A percentile compares a stretch with the other conserved stretches of the same genome.
Conservation (phyloP, 2,888 invertebrate species). For the Drosophila anomalipes region DNA sequence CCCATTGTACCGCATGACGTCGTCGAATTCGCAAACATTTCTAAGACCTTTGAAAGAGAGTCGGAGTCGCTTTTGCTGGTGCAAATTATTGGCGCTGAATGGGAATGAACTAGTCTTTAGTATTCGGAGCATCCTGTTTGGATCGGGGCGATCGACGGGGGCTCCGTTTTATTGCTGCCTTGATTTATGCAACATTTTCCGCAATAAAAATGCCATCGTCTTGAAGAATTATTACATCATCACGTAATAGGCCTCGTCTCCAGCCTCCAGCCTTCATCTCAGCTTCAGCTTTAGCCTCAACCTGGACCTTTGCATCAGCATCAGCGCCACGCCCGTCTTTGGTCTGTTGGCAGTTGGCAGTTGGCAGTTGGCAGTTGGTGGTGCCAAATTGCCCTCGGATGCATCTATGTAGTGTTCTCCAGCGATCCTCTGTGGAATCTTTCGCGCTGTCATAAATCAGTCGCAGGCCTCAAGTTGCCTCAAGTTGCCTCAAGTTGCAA, state of each 20-base stretch:
- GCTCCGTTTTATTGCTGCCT: slow-evolving; percentile 75
- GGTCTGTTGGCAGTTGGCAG: slow-evolving; percentile 35
- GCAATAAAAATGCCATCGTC: slow-evolving; percentile 78
- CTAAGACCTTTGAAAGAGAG: slow-evolving; percentile 32
- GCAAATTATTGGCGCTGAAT: slow-evolving; percentile 66
- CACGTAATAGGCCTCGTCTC: slow-evolving; percentile 71
- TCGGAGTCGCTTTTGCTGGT: slow-evolving; percentile 41
- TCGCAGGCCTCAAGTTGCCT: slow-evolving; percentile 64
- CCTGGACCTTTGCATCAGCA: slow-evolving; percentile 9
- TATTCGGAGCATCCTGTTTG: slow-evolving; percentile 63
- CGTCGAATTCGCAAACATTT: slow-evolving; percentile 48
- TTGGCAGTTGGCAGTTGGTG: slow-evolving; percentile 16
- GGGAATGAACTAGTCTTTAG: slow-evolving; percentile 56
- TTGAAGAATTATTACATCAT: slow-evolving; percentile 79
- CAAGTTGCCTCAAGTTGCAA: slow-evolving; percentile 46
- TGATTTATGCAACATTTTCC: slow-evolving; percentile 80
- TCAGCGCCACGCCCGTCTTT: slow-evolving; percentile 71
- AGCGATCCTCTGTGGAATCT: slow-evolving; percentile 51
- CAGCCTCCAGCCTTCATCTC: background rate
- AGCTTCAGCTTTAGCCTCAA: slow-evolving; percentile 19
- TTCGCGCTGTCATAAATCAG: slow-evolving; percentile 75
- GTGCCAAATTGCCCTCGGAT: slow-evolving; percentile 69
- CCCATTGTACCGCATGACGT: slow-evolving; percentile 63
- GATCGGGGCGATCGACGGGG: slow-evolving; percentile 56
- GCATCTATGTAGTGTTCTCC: slow-evolving; percentile 31